Percentiles rank a stretch among this genome's conserved stretches.
Conservation (phyloP, 2,888 invertebrate genomes). For the Phasia obesa region DNA sequence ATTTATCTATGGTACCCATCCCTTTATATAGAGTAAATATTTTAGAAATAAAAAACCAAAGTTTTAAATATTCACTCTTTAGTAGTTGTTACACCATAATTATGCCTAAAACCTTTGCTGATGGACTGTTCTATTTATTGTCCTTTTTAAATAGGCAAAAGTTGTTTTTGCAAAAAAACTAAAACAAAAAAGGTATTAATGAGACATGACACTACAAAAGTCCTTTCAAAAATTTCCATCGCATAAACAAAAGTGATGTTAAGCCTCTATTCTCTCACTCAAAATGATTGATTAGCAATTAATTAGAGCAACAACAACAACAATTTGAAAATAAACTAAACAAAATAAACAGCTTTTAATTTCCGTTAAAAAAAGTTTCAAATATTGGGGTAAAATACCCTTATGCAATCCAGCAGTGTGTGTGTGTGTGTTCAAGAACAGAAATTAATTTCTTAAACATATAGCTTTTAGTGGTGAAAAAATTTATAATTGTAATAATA, state of each 20-base stretch:
- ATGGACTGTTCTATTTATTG: conserved; percentile 20
- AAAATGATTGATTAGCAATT: conserved; percentile 81
- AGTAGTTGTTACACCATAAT: conserved; percentile 38
- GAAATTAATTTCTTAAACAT: background rate
- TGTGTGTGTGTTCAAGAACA: too few relatives aligned
- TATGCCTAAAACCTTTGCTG: conserved; percentile 54
- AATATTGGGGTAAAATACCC: too few relatives aligned
- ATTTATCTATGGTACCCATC: too few relatives aligned
- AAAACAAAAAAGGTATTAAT: conserved; percentile 66
- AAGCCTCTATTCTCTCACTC: conserved; percentile 42
- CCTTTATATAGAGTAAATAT: too few relatives aligned
- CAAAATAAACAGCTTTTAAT: conserved; percentile 24
- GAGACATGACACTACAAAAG: conserved; percentile 67
- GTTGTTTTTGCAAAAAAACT: conserved; percentile 20
- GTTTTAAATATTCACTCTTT: background rate
- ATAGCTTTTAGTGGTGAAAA: conserved; percentile 14
- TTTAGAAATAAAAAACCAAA: background rate
- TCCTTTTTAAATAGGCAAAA: conserved; percentile 46
- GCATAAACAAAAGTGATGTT: conserved; percentile 24
- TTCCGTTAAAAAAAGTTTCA: too few relatives aligned
- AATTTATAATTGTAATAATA: conserved; percentile 4
- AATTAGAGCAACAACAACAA: conserved; percentile 79
- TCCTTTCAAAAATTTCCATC: conserved; percentile 33
- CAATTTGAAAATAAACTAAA: conserved; percentile 27
- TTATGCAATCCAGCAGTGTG: too few relatives aligned